phyloP scores from a whole-genome alignment of 2,113 vertebrate genomes.

The Pygoscelis antarcticus region DNA sequence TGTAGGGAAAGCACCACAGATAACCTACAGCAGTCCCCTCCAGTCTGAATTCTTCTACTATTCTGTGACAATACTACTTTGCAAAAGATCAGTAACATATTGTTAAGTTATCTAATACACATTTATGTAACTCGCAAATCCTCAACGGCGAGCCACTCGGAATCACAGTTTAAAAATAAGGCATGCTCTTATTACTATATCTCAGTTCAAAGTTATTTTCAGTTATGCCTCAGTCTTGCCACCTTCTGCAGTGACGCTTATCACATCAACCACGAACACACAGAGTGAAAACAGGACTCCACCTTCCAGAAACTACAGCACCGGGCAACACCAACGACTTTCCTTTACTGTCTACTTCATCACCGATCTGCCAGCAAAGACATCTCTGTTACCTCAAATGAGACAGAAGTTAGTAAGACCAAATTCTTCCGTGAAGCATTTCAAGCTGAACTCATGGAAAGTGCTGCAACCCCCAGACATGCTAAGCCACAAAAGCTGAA shows the following conservation, averaged over 20 bases:
- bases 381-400: background rate
- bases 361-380: background rate
- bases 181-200: background rate
- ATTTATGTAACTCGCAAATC: background rate
- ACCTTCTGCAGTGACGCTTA: background rate
- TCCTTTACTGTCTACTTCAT: background rate
- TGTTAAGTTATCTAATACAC: background rate
- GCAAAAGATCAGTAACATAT: background rate
- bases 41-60: background rate
- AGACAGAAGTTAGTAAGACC: background rate
- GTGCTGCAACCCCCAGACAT: background rate
- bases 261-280: fast-evolving
- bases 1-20: background rate
- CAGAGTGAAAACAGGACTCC: fast-evolving
- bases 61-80: background rate
- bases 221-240: background rate
- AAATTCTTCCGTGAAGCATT: background rate
- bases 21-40: background rate
- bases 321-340: fast-evolving
- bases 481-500: background rate
- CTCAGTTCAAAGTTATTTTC: background rate
- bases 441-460: background rate
- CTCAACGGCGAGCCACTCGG: background rate
- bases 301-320: background rate
- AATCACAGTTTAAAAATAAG: background rate